Conservation (phyloP, 2,113 vertebrate genomes). For the Polyodon spathula region DNA sequence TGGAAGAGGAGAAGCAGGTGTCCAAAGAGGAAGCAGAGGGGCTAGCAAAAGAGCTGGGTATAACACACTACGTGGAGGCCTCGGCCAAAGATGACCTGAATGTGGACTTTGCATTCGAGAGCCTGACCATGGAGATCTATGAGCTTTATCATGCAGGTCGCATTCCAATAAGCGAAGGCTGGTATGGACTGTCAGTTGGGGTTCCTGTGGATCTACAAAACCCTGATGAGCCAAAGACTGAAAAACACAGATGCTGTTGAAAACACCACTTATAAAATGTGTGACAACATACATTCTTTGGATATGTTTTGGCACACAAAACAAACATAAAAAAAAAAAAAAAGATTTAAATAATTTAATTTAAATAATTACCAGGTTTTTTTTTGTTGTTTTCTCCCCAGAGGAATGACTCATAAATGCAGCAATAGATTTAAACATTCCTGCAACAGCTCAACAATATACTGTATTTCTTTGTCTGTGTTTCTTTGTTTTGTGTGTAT, state of each 20-base stretch:
- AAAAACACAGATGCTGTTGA: conserved; percentile 8
- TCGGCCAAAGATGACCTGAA: conserved; percentile 25
- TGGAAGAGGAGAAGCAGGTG: conserved; percentile 17
- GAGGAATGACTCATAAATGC: no score
- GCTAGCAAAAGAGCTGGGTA: conserved; percentile 21
- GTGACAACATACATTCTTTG: no score
- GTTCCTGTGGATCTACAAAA: not conserved
- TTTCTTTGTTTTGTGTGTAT: no score
- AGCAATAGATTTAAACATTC: no score
- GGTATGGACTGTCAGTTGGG: conserved; percentile 23
- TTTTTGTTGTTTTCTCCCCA: no score
- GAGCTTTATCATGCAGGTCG: conserved; percentile 6
- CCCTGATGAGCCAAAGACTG: not conserved
- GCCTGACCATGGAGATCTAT: conserved; percentile 25
- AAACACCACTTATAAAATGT: not conserved
- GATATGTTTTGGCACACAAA: no score
- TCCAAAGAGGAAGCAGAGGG: conserved; percentile 19
- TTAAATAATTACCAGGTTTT: no score
- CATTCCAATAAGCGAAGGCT: conserved; percentile 14
- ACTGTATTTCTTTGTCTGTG: no score
- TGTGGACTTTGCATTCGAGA: conserved; percentile 19
- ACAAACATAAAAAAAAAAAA: no score
- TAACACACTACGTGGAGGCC: conserved; percentile 26
- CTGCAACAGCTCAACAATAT: no score
- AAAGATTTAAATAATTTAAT: no score